Percentiles rank a stretch among this genome's conserved stretches.
These are phyloP conservation scores for Tillus elongatus DNA, from an alignment of 2,888 invertebrate species.

Conservation along the genomic window DNA sequence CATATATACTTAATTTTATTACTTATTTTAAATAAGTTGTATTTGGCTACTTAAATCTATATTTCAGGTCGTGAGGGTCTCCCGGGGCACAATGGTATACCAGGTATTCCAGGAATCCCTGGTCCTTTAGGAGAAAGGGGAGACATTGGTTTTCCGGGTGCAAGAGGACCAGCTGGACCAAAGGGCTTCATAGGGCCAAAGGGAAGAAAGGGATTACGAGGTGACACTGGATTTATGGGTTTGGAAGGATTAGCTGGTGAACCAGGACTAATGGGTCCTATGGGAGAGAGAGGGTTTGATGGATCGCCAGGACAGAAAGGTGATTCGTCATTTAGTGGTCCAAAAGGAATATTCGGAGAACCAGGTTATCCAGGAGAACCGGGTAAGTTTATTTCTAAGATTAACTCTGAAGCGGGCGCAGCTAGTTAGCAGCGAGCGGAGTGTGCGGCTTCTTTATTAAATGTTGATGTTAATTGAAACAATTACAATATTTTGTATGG, in stretches of 20 bases:
- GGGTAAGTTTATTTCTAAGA: too few species aligned
- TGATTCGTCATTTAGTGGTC: constrained; percentile 52
- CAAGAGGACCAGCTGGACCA: constrained; percentile 35
- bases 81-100: constrained; percentile 33
- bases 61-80: constrained; percentile 39
- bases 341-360: constrained; percentile 52
- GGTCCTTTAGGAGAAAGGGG: constrained; percentile 47
- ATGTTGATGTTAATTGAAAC: too few species aligned
- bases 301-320: constrained; percentile 44
- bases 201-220: constrained; percentile 26
- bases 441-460: too few species aligned
- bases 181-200: constrained; percentile 38
- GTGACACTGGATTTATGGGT: constrained; percentile 45
- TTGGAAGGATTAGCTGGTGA: constrained; percentile 33
- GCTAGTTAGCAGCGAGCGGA: too few species aligned
- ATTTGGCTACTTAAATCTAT: constrained; percentile 12
- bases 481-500: too few species aligned
- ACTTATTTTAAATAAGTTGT: too few species aligned
- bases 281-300: constrained; percentile 39
- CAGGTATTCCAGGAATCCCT: constrained; percentile 42
- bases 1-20: constrained; percentile 5
- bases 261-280: constrained; percentile 33
- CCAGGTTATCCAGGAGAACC: constrained; percentile 39
- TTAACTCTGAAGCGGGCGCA: too few species aligned
- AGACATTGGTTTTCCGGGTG: constrained; percentile 33